Evolutionary conservation across 2,797 vertebrate genomes (phyloP).

Genomic region (Caiman crocodilus): DNA sequence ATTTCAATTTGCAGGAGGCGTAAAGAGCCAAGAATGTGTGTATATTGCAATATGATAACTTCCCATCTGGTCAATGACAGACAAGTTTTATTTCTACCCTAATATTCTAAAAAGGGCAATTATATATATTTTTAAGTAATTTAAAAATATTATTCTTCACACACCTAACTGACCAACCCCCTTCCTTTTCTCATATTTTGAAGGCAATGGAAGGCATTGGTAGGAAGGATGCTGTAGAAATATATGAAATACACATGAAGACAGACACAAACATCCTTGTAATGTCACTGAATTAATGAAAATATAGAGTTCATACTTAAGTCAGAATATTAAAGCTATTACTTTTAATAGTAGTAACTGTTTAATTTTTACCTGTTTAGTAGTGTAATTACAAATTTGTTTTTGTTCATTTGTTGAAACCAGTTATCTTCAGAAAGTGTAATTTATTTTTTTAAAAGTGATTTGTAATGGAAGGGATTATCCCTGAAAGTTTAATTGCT

Average conservation of each 20-base stretch:
- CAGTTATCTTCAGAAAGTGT: neutral
- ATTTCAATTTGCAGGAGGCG: constrained; percentile 81
- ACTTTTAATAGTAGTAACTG: neutral
- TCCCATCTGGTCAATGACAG: constrained; percentile 80
- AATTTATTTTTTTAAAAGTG: neutral
- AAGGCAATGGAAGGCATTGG: neutral
- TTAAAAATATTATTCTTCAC: constrained; percentile 34
- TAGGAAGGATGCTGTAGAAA: neutral
- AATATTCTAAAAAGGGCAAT: constrained; percentile 73
- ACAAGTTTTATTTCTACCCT: constrained; percentile 75
- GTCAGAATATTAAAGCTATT: neutral
- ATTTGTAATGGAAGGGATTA: neutral
- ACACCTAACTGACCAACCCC: constrained; percentile 12
- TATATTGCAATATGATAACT: constrained; percentile 79
- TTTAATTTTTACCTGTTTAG: constrained; percentile 18
- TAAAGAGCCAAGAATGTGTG: constrained; percentile 78
- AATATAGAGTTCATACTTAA: neutral
- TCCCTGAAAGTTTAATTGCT: neutral
- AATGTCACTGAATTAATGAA: neutral
- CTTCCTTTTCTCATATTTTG: neutral
- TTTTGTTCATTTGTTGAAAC: neutral
- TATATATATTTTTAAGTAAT: constrained; percentile 24
- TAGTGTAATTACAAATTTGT: neutral
- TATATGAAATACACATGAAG: neutral
- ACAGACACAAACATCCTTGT: neutral